These are phyloP conservation scores for Rhizomys pruinosus DNA, from an alignment of 2,113 vertebrate genomes.

Conservation along the genomic window DNA sequence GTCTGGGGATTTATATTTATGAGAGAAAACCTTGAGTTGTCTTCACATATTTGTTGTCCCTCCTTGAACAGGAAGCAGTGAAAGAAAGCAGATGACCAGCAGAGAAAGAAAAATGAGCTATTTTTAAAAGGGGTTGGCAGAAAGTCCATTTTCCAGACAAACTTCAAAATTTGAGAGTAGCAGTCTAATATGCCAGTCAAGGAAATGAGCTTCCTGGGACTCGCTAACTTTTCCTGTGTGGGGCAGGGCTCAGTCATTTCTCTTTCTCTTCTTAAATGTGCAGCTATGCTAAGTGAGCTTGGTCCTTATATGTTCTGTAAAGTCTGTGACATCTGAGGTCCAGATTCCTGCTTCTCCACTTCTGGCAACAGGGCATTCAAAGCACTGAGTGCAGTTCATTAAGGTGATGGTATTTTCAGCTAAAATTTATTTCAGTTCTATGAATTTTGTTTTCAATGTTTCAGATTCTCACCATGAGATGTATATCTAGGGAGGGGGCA, in stretches of 20 bases:
- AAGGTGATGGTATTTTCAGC: no score
- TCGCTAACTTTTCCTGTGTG: background rate
- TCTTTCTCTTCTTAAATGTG: background rate
- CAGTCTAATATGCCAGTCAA: background rate
- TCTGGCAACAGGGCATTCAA: background rate
- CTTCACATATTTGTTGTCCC: background rate
- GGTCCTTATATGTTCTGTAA: background rate
- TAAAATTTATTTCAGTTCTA: background rate
- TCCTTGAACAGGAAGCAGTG: background rate
- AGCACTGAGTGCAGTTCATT: background rate
- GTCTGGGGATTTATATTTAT: background rate
- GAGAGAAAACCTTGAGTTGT: background rate
- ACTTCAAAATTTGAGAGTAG: background rate
- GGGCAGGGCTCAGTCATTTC: accelerated
- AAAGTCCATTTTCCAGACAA: background rate
- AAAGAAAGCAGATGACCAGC: accelerated
- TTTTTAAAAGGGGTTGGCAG: background rate
- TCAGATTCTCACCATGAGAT: background rate
- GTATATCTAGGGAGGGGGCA: background rate
- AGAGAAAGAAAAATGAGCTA: background rate
- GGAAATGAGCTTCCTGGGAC: no score
- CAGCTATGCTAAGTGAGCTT: background rate
- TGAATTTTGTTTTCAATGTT: background rate
- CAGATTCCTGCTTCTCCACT: no score
- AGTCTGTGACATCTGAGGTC: background rate